Conservation (phyloP, 2,797 vertebrate species). For the Tokudaia muenninki region DNA sequence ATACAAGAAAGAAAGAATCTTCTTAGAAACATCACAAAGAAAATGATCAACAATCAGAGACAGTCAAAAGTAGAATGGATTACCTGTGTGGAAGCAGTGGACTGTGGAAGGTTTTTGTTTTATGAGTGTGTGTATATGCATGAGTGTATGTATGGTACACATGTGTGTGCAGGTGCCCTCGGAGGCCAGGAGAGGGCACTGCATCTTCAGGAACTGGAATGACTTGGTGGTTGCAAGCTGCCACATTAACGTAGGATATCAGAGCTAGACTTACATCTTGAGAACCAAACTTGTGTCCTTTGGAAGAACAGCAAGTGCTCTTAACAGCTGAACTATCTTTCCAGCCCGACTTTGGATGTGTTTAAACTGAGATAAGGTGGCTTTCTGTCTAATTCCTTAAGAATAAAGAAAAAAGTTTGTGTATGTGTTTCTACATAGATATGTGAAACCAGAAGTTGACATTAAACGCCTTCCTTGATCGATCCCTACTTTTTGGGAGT, state of each 20-base stretch:
- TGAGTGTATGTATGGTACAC: background rate
- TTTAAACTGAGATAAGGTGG: background rate
- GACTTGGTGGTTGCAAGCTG: background rate
- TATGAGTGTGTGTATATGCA: background rate
- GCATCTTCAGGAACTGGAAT: background rate
- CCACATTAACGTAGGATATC: background rate
- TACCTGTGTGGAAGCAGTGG: background rate
- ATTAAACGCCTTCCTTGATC: background rate
- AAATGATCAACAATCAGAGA: constrained; percentile 24
- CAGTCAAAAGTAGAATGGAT: background rate
- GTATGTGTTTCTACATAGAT: background rate
- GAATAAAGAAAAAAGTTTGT: background rate
- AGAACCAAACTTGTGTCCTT: background rate
- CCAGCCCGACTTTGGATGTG: background rate
- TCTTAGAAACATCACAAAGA: constrained; percentile 20
- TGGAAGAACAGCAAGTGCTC: background rate
- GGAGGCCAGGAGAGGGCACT: background rate
- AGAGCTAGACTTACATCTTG: too few relatives aligned
- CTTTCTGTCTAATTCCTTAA: constrained; percentile 26
- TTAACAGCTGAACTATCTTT: background rate
- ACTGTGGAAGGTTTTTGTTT: background rate
- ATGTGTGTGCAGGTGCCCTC: background rate
- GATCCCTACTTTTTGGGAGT: background rate
- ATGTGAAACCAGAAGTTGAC: background rate
- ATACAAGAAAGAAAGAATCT: background rate